Evolutionary conservation across 64 coral and sea anemone genomes (phyloP).

Genomic region (Pocillopora damicornis): DNA sequence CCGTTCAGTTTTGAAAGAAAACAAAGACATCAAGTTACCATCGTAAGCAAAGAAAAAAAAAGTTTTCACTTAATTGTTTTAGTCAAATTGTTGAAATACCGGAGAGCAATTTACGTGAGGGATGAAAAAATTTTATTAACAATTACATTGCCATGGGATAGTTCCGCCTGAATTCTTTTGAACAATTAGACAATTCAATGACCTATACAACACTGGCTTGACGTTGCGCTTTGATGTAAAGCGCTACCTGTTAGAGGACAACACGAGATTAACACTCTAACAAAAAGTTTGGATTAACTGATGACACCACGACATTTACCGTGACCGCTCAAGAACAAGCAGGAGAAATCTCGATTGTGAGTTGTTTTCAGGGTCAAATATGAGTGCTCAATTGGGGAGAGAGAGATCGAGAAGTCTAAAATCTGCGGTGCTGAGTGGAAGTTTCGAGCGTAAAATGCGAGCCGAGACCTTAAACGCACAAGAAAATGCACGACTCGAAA

Average conservation of each 20-base stretch:
- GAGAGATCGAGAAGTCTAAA: neutral
- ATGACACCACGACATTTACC: neutral
- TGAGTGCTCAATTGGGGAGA: neutral
- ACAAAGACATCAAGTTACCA: too few species aligned
- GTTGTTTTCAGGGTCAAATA: neutral
- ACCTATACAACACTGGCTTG: neutral
- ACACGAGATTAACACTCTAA: neutral
- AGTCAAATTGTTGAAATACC: neutral
- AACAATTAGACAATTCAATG: neutral
- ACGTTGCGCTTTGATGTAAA: neutral
- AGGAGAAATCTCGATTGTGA: neutral
- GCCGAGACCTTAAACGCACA: slow-evolving; percentile 1
- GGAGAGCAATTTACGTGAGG: neutral
- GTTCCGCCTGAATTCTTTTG: neutral
- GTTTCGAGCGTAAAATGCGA: neutral
- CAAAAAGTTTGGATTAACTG: neutral
- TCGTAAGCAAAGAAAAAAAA: too few species aligned
- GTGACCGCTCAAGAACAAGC: neutral
- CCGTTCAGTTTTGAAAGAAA: neutral
- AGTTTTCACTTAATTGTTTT: neutral
- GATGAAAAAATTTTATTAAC: slow-evolving; percentile 1
- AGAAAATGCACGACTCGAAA: slow-evolving; percentile 5
- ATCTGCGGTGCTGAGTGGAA: neutral
- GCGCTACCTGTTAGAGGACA: neutral
- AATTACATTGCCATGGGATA: neutral